phyloP scores from a whole-genome alignment of 92 coral and sea anemone species.

The Epizoanthus ramosus region DNA sequence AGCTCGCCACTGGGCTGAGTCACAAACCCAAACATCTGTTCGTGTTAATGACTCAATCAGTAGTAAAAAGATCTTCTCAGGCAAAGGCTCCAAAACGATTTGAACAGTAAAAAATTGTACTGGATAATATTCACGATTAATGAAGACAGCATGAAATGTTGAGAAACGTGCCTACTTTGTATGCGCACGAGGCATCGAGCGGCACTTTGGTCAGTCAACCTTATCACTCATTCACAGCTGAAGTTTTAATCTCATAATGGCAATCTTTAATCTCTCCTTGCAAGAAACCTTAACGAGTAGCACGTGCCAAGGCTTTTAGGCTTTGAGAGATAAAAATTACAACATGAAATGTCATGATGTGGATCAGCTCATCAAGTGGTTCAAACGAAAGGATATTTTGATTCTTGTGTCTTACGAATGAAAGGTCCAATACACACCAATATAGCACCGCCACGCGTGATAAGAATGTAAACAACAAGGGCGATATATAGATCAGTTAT shows the following conservation, averaged over 20 bases:
- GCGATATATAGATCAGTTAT: background rate
- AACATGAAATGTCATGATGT: background rate
- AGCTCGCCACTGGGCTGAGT: too few relatives aligned
- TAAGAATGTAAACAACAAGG: background rate
- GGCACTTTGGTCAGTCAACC: background rate
- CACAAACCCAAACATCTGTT: background rate
- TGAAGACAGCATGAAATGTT: background rate
- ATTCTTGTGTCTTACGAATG: background rate
- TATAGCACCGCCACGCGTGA: too few relatives aligned
- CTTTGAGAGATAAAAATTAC: too few relatives aligned
- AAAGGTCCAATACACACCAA: background rate
- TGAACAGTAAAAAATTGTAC: background rate
- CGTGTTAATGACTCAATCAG: background rate
- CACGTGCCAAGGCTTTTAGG: too few relatives aligned
- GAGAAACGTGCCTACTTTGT: too few relatives aligned
- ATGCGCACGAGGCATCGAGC: background rate
- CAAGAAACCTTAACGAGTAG: too few relatives aligned
- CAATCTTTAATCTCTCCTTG: too few relatives aligned
- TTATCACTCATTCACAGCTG: background rate
- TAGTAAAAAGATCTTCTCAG: background rate
- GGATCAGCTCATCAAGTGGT: background rate
- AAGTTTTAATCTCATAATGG: background rate
- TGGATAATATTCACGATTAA: background rate
- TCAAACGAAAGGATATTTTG: background rate
- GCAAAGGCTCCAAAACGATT: background rate